Evolutionary conservation across 2,888 invertebrate genomes (phyloP).

Genomic region (Caenorhabditis uteleia): DNA sequence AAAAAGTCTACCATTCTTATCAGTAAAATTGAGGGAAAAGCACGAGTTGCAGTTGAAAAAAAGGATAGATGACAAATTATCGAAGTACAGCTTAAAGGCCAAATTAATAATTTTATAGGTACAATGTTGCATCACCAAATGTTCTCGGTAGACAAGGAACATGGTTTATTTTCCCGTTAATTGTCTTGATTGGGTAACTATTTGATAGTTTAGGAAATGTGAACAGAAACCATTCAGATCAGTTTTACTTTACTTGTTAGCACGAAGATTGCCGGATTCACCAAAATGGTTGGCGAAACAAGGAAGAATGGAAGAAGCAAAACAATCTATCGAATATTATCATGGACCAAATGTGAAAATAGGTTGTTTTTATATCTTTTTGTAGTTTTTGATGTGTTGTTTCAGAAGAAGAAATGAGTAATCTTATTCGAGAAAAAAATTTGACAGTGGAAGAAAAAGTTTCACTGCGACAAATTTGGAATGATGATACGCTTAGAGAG

Average conservation of each 20-base stretch:
- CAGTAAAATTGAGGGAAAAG: conserved; percentile 15
- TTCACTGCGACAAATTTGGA: conserved; percentile 18
- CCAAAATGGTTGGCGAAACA: conserved; percentile 44
- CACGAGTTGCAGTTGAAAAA: no score
- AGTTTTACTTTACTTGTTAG: conserved; percentile 12
- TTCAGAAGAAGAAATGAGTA: conserved; percentile 12
- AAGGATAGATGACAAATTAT: no score
- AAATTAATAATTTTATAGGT: neutral
- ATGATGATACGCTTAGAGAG: conserved; percentile 29
- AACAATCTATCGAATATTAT: conserved; percentile 21
- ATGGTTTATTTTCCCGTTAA: conserved; percentile 29
- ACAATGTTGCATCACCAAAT: conserved; percentile 10
- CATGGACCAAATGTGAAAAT: conserved; percentile 18
- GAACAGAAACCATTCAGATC: conserved; percentile 19
- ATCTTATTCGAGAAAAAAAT: conserved; percentile 21
- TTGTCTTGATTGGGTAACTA: conserved; percentile 7
- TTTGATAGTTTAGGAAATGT: neutral
- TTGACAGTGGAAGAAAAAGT: conserved; percentile 19
- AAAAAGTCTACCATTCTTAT: neutral
- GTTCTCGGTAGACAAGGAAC: conserved; percentile 16
- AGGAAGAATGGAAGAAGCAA: conserved; percentile 33
- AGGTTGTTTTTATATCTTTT: neutral
- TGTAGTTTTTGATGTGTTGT: neutral
- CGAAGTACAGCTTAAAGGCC: no score
- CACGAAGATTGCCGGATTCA: conserved; percentile 37